Base-by-base conservation (phyloP, 2,888 invertebrate genomes). In the Ligdia adustata region DNA sequence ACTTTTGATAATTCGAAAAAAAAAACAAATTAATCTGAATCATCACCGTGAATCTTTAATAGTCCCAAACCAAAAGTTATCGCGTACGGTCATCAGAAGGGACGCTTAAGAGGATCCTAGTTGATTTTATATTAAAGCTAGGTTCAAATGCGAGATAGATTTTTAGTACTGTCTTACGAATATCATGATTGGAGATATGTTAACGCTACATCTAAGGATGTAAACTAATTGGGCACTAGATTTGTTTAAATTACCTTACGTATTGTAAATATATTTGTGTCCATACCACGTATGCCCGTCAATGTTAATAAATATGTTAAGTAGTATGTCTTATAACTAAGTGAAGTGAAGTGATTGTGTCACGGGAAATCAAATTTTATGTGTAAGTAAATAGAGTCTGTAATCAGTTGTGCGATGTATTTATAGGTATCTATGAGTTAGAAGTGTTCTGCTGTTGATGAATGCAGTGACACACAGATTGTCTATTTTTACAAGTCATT, bases 111-210 rank as follows among this genome's bases (percentile, higher is more conserved):
- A n/a, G n/a, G n/a, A n/a, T n/a, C n/a, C n/a, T n/a, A n/a, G n/a
- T n/a, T n/a, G 2, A 7, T 20, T 20, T 20, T 6, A 20, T 7
- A 6, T 22, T n/a, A 7, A 6, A 0, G 2, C 6, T 27, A 4
- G 1, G 11, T 20, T 26, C 9, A 13, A 18, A 26, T 9, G 4
- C 11, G 20, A 13, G 24, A 39, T 31, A 35, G 46, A 29, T 9
- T 28, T 37, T 32, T 32, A 27, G 24, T 13, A 27, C 18, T 1
- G 15, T 6, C 38, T 14, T 22, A 54, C 44, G 55, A 67, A 68
- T 66, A 64, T 67, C 68, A 60, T 63, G 51, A 55, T 56, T 50
- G 54, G 63, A 66, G 66, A 68, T 66, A 64, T 59, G 47, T 64
- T 14, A 49, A 42, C 20, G 33, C 40, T 47, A 51, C 46, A 54